A percentile compares a stretch with the other conserved stretches of the same genome.
Evolutionary conservation across 2,113 vertebrate genomes (phyloP).

Genomic region (Mus spicilegus): DNA sequence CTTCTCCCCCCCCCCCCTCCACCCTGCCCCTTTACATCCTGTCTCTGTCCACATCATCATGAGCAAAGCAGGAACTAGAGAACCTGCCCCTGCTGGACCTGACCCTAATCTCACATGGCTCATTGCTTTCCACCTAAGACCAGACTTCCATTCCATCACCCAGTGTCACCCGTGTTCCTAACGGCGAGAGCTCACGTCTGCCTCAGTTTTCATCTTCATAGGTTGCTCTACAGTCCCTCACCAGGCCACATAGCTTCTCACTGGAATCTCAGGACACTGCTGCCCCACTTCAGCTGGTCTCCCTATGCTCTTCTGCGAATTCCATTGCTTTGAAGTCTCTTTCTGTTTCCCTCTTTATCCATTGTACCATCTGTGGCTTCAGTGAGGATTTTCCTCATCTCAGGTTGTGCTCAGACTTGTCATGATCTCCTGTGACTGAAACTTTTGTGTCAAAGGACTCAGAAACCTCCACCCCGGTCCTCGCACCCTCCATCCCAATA

Average conservation of each 20-base stretch:
- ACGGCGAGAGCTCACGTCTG: not conserved
- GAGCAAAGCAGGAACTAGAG: not conserved
- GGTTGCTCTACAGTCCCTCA: not conserved
- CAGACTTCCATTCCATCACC: not conserved
- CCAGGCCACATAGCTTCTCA: not conserved
- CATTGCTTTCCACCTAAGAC: not conserved
- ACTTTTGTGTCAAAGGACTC: not conserved
- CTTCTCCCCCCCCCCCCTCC: not conserved
- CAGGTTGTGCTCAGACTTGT: not conserved
- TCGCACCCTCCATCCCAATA: not conserved
- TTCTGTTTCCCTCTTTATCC: not conserved
- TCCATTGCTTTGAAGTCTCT: not conserved
- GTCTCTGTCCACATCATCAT: not conserved
- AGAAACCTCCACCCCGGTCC: not conserved
- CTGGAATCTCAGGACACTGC: rapidly evolving
- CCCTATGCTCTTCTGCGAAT: not conserved
- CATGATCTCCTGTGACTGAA: not conserved
- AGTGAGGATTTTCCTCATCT: not conserved
- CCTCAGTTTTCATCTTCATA: not conserved
- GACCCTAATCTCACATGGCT: not conserved
- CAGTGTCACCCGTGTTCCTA: not conserved
- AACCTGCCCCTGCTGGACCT: not conserved
- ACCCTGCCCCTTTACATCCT: not conserved
- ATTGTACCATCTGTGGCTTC: not conserved
- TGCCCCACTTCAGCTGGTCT: too few species aligned